These are phyloP conservation scores for Gastrophryne carolinensis DNA, from an alignment of 2,797 vertebrate species.

Conservation along the genomic window DNA sequence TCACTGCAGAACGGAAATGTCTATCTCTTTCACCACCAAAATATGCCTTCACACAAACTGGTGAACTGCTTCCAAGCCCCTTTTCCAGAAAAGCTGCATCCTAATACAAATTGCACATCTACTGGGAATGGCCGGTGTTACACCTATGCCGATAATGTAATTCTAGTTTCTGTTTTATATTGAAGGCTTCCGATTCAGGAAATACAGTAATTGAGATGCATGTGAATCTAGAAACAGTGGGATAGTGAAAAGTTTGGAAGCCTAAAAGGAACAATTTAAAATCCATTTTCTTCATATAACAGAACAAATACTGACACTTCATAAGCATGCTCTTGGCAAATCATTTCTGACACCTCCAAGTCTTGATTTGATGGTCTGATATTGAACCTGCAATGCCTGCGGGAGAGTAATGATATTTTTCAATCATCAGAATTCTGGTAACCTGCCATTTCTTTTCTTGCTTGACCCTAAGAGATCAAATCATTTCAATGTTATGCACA, in stretches of 20 bases:
- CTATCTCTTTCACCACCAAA: too few relatives aligned
- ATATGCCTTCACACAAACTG: too few relatives aligned
- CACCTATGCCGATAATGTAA: too few relatives aligned
- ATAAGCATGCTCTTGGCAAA: slow-evolving; percentile 42
- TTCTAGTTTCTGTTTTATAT: background rate
- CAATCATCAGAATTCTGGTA: slow-evolving; percentile 49
- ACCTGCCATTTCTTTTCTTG: slow-evolving; percentile 45
- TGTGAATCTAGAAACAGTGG: slow-evolving; percentile 10
- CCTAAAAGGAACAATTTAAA: slow-evolving; percentile 42
- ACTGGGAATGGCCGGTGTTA: too few relatives aligned
- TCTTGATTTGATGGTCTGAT: slow-evolving; percentile 49
- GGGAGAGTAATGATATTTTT: slow-evolving; percentile 50
- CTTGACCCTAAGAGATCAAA: slow-evolving; percentile 42
- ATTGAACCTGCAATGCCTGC: slow-evolving; percentile 49
- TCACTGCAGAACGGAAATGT: too few relatives aligned
- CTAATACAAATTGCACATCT: too few relatives aligned
- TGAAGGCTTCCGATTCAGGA: background rate
- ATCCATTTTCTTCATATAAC: slow-evolving; percentile 41
- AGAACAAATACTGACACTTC: slow-evolving; percentile 42
- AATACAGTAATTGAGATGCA: background rate
- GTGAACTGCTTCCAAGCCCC: too few relatives aligned
- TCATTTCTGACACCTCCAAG: slow-evolving; percentile 48
- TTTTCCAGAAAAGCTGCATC: too few relatives aligned
- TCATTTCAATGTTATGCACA: slow-evolving; percentile 17
- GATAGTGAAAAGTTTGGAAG: background rate